Conservation (phyloP, 2,797 vertebrate species). For the Epinephelus awoara region DNA sequence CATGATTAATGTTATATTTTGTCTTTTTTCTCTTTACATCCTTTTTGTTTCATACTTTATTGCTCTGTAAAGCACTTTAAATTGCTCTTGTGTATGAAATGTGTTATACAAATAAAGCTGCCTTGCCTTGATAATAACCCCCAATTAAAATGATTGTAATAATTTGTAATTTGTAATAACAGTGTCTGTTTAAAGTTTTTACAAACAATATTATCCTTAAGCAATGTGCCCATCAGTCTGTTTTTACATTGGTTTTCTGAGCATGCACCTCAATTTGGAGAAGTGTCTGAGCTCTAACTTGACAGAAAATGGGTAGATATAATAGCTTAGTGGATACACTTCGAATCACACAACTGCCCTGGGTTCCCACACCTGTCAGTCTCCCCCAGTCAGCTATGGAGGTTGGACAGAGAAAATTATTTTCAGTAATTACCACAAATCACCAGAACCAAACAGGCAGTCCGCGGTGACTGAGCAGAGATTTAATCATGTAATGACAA, state of each 20-base stretch:
- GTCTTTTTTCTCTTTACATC: too few relatives aligned
- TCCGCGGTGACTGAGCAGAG: neutral
- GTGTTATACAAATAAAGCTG: too few relatives aligned
- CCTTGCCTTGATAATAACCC: too few relatives aligned
- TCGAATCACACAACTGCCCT: conserved; percentile 28
- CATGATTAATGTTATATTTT: too few relatives aligned
- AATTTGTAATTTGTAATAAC: too few relatives aligned
- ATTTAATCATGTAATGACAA: conserved; percentile 20
- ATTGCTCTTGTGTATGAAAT: too few relatives aligned
- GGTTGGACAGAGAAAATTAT: conserved; percentile 5
- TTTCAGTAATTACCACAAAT: conserved; percentile 46
- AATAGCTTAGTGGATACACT: conserved; percentile 25
- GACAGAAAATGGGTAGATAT: conserved; percentile 27
- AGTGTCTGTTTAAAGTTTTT: neutral
- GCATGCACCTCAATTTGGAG: neutral
- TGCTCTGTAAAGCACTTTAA: too few relatives aligned
- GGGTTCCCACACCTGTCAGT: conserved; percentile 54
- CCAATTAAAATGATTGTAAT: too few relatives aligned
- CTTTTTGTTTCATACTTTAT: too few relatives aligned
- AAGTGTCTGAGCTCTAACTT: neutral
- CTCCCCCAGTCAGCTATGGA: conserved; percentile 5
- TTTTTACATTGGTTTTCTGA: conserved; percentile 27
- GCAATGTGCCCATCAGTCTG: neutral
- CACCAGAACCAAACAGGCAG: conserved; percentile 30
- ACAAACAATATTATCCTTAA: neutral